Evolutionary conservation across 2,113 vertebrate genomes (phyloP).

Genomic region (Cathartes aura): DNA sequence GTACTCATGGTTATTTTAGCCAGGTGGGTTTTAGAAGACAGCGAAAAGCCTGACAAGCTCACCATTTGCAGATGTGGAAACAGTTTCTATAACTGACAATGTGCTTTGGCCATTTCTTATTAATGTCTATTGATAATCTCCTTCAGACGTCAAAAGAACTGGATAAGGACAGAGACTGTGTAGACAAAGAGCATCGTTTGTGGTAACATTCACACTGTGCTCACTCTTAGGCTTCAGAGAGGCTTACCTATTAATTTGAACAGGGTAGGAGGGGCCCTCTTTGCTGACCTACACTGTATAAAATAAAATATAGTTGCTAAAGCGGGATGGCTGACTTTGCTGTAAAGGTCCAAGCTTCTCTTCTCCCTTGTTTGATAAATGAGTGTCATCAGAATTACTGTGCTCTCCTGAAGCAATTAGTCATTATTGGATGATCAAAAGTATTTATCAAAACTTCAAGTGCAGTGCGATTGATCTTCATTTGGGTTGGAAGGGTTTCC

Average conservation of each 20-base stretch:
- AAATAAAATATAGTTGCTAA: conserved; percentile 4
- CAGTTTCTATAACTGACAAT: background rate
- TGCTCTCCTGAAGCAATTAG: conserved; percentile 51
- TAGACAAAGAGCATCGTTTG: background rate
- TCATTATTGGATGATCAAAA: conserved; percentile 50
- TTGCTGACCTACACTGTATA: background rate
- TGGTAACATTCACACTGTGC: background rate
- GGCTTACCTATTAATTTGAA: background rate
- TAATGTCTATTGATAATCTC: background rate
- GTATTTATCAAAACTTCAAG: conserved; percentile 71
- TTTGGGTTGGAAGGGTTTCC: conserved; percentile 68
- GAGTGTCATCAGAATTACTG: conserved; percentile 41
- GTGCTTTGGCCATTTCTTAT: background rate
- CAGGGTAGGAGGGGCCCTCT: background rate
- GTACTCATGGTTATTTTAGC: background rate
- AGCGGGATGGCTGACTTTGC: background rate
- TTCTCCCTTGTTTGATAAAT: conserved; percentile 46
- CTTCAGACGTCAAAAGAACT: background rate
- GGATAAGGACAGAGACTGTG: background rate
- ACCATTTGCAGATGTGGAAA: background rate
- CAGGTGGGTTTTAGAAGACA: background rate
- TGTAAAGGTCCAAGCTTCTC: background rate
- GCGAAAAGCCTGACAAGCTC: background rate
- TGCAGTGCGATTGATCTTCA: conserved; percentile 64
- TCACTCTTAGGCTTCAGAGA: background rate